Conservation (phyloP, 2,113 vertebrate species). For the Calcarius ornatus region DNA sequence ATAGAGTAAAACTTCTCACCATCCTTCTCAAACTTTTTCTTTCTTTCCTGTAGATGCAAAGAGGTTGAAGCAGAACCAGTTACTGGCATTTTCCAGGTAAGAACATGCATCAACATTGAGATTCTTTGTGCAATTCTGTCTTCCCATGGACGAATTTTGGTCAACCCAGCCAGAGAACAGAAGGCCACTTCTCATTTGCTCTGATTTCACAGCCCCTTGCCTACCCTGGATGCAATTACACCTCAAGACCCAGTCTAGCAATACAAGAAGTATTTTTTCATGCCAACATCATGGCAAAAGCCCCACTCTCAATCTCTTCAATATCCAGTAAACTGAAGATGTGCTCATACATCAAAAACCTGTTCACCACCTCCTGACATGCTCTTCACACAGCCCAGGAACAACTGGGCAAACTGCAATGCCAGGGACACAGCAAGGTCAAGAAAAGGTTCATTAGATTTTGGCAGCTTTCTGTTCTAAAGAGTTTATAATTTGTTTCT, state of each 20-base stretch:
- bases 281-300: neutral
- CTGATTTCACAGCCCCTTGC: neutral
- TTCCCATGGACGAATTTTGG: neutral
- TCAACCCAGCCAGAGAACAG: neutral
- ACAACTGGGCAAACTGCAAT: neutral
- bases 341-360: neutral
- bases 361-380: neutral
- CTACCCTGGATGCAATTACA: neutral
- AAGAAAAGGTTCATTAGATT: neutral
- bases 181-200: neutral
- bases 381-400: neutral
- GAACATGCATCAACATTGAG: neutral
- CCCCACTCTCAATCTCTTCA: neutral
- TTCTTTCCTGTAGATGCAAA: conserved; percentile 81
- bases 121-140: neutral
- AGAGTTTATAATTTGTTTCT: neutral
- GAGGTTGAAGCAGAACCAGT: conserved; percentile 4
- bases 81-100: neutral
- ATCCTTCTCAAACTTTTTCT: conserved; percentile 97
- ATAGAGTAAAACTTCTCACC: conserved; percentile 94
- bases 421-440: neutral
- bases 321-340: neutral
- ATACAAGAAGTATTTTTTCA: neutral
- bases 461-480: neutral
- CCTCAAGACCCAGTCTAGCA: neutral